Evolutionary conservation across 1,140 invertebrate species (phyloP).

Genomic region (Hylaeus volcanicus): DNA sequence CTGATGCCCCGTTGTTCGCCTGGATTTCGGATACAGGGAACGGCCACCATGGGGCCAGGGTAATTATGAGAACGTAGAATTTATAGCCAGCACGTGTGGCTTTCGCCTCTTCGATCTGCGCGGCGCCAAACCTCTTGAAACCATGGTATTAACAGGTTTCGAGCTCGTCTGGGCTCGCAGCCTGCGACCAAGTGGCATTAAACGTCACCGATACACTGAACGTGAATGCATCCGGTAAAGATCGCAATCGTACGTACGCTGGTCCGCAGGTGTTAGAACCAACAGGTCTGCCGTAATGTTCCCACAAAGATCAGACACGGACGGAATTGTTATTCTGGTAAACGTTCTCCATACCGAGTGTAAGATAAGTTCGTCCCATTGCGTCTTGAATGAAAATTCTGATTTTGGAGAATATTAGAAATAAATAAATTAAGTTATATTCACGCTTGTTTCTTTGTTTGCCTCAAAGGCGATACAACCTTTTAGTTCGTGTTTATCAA

Average conservation of each 20-base stretch:
- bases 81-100: conserved; percentile 45
- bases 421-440: too few relatives aligned
- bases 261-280: neutral
- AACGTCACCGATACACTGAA: conserved; percentile 10
- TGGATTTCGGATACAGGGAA: conserved; percentile 21
- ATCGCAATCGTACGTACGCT: neutral
- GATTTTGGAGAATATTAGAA: too few relatives aligned
- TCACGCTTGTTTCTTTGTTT: too few relatives aligned
- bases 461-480: too few relatives aligned
- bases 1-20: conserved; percentile 9
- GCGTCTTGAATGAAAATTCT: too few relatives aligned
- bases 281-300: too few relatives aligned
- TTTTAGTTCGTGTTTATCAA: too few relatives aligned
- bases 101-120: conserved; percentile 51
- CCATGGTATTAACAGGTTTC: conserved; percentile 45
- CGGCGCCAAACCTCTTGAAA: conserved; percentile 8
- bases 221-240: too few relatives aligned
- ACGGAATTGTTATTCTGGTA: too few relatives aligned
- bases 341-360: too few relatives aligned
- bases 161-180: neutral
- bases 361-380: too few relatives aligned
- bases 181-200: conserved; percentile 15
- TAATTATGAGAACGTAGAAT: conserved; percentile 63
- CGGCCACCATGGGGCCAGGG: conserved; percentile 19
- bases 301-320: too few relatives aligned